Conservation (phyloP, 1,140 invertebrate genomes). For the Drosophila kepulauana region DNA sequence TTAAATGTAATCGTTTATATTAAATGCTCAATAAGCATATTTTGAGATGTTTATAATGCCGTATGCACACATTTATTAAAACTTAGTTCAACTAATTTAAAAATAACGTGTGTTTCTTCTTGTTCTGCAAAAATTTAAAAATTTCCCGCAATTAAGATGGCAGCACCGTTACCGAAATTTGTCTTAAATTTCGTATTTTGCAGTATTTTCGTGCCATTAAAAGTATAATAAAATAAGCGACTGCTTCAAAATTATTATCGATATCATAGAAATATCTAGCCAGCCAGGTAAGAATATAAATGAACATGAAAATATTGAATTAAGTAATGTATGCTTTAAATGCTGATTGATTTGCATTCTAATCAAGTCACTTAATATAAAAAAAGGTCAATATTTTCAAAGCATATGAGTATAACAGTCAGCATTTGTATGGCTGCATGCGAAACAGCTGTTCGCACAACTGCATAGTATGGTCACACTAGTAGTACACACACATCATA, state of each 20-base stretch:
- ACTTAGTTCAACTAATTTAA: not conserved
- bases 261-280: no score
- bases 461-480: conserved; percentile 30
- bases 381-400: no score
- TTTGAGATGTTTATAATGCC: no score
- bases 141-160: not conserved
- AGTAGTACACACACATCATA: conserved; percentile 42
- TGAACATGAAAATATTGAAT: no score
- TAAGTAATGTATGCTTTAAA: no score
- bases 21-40: not conserved
- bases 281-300: no score
- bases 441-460: conserved; percentile 28
- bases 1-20: conserved; percentile 7
- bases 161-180: not conserved
- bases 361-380: no score
- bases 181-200: no score
- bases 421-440: conserved; percentile 11
- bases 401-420: not conserved
- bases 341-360: no score
- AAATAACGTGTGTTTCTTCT: not conserved
- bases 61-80: not conserved
- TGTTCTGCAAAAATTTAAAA: not conserved
- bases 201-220: no score
- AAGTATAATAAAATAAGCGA: no score
- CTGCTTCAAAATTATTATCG: no score